Percentiles rank a stretch among this genome's conserved stretches.
Conservation (phyloP, 2,113 vertebrate species). For the Alethe castanea region DNA sequence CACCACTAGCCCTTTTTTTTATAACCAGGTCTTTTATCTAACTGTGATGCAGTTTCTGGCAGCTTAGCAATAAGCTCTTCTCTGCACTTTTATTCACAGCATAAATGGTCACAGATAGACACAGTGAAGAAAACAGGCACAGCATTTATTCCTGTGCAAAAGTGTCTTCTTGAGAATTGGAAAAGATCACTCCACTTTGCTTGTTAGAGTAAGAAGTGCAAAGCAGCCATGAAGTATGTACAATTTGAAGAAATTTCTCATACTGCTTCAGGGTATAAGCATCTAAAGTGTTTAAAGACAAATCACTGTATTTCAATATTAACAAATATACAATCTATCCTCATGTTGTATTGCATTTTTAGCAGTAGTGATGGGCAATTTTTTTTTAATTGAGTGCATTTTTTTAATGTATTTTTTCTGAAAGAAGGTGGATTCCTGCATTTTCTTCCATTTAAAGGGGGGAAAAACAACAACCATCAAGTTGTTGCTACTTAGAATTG, state of each 20-base stretch:
- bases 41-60: conserved; percentile 2
- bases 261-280: not conserved
- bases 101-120: not conserved
- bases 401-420: not conserved
- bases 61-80: not conserved
- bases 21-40: not conserved
- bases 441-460: not conserved
- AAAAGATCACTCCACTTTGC: not conserved
- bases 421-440: not conserved
- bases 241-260: not conserved
- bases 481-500: not conserved
- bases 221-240: not conserved
- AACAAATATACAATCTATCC: not conserved
- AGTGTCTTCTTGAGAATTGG: not conserved
- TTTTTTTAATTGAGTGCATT: not conserved
- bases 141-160: not conserved
- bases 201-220: not conserved
- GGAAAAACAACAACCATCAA: not conserved
- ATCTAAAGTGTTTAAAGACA: not conserved
- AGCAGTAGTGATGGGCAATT: not conserved
- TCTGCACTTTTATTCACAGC: not conserved
- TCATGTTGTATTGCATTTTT: not conserved
- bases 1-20: not conserved
- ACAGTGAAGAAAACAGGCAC: not conserved
- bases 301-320: not conserved